Evolutionary conservation across 2,797 vertebrate species (phyloP).

Genomic region (Pantherophis vulpinus): DNA sequence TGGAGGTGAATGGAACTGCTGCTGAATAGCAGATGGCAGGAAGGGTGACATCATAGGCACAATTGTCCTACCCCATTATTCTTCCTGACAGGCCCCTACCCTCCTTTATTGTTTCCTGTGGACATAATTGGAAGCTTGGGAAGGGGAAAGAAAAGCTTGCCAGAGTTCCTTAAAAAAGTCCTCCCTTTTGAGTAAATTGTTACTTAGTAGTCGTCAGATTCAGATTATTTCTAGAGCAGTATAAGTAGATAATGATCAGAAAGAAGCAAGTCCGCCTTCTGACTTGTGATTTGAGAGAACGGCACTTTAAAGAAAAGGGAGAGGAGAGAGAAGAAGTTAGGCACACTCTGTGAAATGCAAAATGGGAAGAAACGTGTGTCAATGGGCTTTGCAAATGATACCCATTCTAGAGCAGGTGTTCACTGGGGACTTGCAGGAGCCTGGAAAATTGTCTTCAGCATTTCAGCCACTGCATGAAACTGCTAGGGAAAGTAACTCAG

Average conservation of each 20-base stretch:
- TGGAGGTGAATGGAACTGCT: slow-evolving; percentile 19
- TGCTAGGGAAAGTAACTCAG: background rate
- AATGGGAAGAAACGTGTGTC: background rate
- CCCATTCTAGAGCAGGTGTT: background rate
- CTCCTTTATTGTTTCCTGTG: slow-evolving; percentile 63
- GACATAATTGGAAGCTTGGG: slow-evolving; percentile 26
- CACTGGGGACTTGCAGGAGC: background rate
- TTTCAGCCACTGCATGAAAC: background rate
- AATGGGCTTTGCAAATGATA: background rate
- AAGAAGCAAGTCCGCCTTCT: background rate
- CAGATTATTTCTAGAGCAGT: background rate
- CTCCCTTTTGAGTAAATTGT: slow-evolving; percentile 7
- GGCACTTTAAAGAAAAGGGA: background rate
- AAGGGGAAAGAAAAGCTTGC: slow-evolving; percentile 23
- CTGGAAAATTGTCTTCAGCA: background rate
- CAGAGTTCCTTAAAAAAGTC: background rate
- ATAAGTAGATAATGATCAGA: background rate
- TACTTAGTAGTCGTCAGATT: background rate
- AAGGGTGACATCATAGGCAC: slow-evolving; percentile 67
- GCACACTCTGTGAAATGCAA: background rate
- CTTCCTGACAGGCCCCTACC: slow-evolving; percentile 61
- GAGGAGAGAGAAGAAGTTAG: background rate
- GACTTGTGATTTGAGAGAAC: background rate
- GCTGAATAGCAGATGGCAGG: slow-evolving; percentile 68
- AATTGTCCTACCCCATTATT: slow-evolving; percentile 66